Base-by-base conservation (phyloP, 1,140 invertebrate genomes). In the Calycopis cecrops region DNA sequence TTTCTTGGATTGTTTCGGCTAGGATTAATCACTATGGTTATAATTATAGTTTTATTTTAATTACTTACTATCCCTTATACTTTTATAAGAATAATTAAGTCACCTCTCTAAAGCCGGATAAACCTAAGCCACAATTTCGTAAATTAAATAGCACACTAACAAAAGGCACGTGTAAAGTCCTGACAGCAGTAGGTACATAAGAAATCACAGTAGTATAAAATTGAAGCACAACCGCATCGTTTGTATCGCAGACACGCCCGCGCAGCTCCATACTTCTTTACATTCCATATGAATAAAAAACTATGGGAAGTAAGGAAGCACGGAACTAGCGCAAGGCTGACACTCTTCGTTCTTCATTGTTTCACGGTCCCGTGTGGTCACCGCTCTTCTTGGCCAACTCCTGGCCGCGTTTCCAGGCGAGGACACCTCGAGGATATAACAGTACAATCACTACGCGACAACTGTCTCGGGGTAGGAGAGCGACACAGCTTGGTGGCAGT, bases 291-390 rank as follows among this genome's bases (percentile, higher is more conserved):
- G 91, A 83, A 91, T 78, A 90, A 89, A 89, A 90, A 88, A 94
- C 94, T 96, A 96, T 96, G 95, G 94, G 94, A 96, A 95, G 94
- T 94, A 96, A 96, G 93, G 94, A 97, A 96, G 95, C 92, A 97
- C 93, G 94, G 94, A 93, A 93, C 92, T 92, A 88, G 89, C 91
- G 91, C 90, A 80, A 87, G 87, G 88, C 87, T 83, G 63, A 28
- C 50, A 67, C 21, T 79, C 69, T 78, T 77, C 73, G 54, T 55
- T 80, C 70, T 79, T 75, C 67, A 55, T 53, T 54, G 52, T 40
- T 61, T 37, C 47, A 44, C 60, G 52, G 38, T 54, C 55, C 60
- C 57, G 53, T 53, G 51, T 47, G 52, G 51, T 60, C 57, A 60
- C 60, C 56, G 17, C 48, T 63, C 59, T 63, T 58, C 54, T 55